phyloP scores from a whole-genome alignment of 2,113 vertebrate species.

The Opisthocomus hoazin region DNA sequence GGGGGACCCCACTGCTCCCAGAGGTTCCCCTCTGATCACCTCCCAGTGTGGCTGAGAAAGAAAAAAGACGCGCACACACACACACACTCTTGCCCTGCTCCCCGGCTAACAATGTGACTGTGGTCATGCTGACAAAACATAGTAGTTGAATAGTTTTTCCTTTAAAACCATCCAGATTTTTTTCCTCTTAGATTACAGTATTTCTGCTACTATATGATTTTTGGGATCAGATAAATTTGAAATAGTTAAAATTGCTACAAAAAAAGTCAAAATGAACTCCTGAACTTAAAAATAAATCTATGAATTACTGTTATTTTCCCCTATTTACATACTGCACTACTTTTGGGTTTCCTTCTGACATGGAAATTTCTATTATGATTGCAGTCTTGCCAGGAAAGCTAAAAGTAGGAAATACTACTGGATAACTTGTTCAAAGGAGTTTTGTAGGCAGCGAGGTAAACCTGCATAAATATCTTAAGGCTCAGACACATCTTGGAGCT shows the following conservation, averaged over 20 bases:
- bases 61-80: fast-evolving
- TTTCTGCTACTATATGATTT: background rate
- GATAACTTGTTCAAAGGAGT: background rate
- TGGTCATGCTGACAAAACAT: background rate
- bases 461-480: background rate
- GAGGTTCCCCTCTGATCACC: background rate
- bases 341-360: background rate
- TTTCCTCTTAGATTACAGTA: background rate
- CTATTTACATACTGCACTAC: background rate
- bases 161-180: background rate
- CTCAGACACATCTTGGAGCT: background rate
- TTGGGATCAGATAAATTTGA: background rate
- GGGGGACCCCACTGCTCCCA: background rate
- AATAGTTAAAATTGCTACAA: background rate
- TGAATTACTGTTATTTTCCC: background rate
- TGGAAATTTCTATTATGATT: background rate
- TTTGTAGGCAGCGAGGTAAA: background rate
- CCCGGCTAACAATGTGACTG: background rate
- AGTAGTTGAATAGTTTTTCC: background rate
- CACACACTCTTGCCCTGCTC: fast-evolving
- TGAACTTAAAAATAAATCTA: background rate
- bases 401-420: background rate
- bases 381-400: background rate
- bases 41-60: background rate
- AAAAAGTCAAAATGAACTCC: background rate